Conservation (phyloP, 2,888 invertebrate species). For the Julus scanicus region DNA sequence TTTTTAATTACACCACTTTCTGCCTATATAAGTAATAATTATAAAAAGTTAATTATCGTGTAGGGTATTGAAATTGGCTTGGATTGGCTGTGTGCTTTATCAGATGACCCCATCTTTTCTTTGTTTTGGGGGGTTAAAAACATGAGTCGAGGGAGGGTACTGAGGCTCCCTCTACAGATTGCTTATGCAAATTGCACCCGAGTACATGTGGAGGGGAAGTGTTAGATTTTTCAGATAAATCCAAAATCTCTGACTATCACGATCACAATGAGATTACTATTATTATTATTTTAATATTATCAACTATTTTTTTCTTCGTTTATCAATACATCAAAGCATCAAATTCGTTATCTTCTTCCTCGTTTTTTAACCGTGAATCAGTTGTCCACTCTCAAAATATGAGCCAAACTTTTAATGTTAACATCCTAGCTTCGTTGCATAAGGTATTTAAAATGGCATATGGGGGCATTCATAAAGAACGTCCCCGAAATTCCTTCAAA, state of each 20-base stretch:
- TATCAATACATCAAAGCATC: not conserved
- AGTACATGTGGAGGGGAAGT: constrained; percentile 15
- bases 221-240: not conserved
- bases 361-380: not conserved
- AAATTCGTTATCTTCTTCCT: constrained; percentile 6
- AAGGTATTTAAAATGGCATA: too few relatives aligned
- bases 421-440: not conserved
- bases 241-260: constrained; percentile 2
- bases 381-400: not conserved
- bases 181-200: constrained; percentile 23
- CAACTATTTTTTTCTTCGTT: not conserved
- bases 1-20: constrained; percentile 43
- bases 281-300: constrained; percentile 20
- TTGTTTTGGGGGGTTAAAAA: constrained; percentile 43
- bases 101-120: constrained; percentile 47
- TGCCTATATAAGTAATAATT: constrained; percentile 43
- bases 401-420: not conserved
- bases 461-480: too few relatives aligned
- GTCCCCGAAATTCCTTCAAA: too few relatives aligned
- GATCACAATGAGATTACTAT: not conserved
- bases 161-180: constrained; percentile 14
- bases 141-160: constrained; percentile 34
- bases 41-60: constrained; percentile 43
- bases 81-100: constrained; percentile 29
- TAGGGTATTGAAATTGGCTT: constrained; percentile 31